Evolutionary conservation across 2,113 vertebrate genomes (phyloP).

Genomic region (Gorsachius goisagi): DNA sequence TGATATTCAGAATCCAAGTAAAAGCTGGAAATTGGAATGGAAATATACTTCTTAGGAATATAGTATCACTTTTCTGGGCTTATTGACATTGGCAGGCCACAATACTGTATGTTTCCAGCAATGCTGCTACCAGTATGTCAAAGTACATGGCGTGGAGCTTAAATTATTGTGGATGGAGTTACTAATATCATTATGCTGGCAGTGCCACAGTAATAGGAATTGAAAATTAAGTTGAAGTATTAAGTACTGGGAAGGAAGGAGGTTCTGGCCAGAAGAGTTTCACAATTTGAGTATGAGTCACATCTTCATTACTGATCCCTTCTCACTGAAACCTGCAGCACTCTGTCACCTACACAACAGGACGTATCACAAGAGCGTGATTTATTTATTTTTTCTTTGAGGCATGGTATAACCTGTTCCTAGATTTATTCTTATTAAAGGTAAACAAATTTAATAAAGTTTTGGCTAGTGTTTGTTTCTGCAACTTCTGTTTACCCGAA

Average conservation of each 20-base stretch:
- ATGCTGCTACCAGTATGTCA: not conserved
- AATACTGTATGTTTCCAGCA: not conserved
- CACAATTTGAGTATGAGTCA: constrained; percentile 17
- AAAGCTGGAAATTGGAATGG: not conserved
- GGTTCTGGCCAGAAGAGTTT: constrained; percentile 3
- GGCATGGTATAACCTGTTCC: constrained; percentile 2
- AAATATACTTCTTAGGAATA: not conserved
- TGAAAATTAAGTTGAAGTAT: constrained; percentile 14
- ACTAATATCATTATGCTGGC: not conserved
- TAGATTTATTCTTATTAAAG: not conserved
- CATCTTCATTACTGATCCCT: not conserved
- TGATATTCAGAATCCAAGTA: not conserved
- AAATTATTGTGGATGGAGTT: not conserved
- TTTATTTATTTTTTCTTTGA: not conserved
- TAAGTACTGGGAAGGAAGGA: not conserved
- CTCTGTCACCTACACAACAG: not conserved
- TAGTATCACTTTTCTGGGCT: not conserved
- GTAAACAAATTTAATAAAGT: not conserved
- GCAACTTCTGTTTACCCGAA: not conserved
- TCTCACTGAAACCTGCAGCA: not conserved
- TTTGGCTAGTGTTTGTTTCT: not conserved
- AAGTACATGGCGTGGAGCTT: not conserved
- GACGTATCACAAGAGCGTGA: not conserved
- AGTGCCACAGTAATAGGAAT: not conserved
- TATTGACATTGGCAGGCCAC: not conserved